Base-by-base conservation (phyloP, 1,140 invertebrate genomes). In the Zaprionus lachaisei region DNA sequence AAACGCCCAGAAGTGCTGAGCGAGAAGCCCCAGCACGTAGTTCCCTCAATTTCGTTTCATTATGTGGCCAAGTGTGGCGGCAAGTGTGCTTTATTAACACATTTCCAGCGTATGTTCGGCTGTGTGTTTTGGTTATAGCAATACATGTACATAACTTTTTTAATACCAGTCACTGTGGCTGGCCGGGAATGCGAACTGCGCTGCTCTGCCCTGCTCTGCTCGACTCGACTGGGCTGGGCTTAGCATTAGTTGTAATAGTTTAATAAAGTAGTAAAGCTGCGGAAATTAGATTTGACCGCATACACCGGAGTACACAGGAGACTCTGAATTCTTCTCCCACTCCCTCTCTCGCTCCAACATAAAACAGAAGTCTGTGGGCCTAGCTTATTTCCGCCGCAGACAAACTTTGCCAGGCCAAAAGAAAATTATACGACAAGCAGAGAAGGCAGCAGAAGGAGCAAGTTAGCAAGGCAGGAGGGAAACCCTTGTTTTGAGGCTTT, bases 21-120 rank as follows among this genome's bases (percentile, higher is more conserved):
- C 31, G 15, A 62, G 51, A 60, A 31, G 26, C 24, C 69, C 68
- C 78, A 72, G 57, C 55, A 83, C 73, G 72, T 79, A 72, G 71
- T 69, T 78, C 26, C 80, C 81, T 62, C 83, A 84, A 89, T 89
- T 89, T 89, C 72, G 79, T 87, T 87, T 87, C 83, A 87, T 87
- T 87, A 87, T 89, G 82, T 91, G 83, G 83, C 78, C 84, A 89
- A 84, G 86, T 78, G 85, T 78, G 85, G 82, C 79, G 71, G 86
- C 86, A 89, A 91, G 89, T 91, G 89, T 91, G 84, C 89, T 91
- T 91, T 91, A 91, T 91, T 91, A 91, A 91, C 89, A 91, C 89
- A 90, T 90, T 90, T 82, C 61, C 28, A 66, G 61, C 37, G 55
- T 54, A 55, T 55, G 34, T 14, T 51, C 31, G 38, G 34, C 20